Evolutionary conservation across 2,797 vertebrate species (phyloP), one percentile per base, ranked within the genome.

Genomic region (Hephaestus fuliginosus): DNA sequence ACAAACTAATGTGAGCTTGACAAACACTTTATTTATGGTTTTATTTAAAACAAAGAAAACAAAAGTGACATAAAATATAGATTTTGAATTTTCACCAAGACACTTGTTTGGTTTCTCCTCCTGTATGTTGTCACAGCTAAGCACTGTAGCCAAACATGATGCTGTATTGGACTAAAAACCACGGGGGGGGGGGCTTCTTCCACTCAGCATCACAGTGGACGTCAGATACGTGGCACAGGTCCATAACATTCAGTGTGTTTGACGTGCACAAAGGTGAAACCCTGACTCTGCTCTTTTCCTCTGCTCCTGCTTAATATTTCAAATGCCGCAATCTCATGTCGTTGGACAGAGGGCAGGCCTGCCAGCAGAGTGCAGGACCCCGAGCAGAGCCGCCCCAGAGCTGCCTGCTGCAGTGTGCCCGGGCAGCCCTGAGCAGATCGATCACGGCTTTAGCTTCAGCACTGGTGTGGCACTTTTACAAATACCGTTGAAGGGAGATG

Each of bases 291-390:
- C 89, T 89, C 61, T 84, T 91, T 89, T 46, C 71, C 56, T 9
- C 36, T 55, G 66, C 72, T 77, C 49, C 84, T 90, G 82, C 78
- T 92, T 90, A 92, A 92, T 92, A 92, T 93, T 94, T 93, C 70
- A 93, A 92, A 91, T 65, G 74, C 80, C 25, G 70, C 82, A 80
- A 77, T 82, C 84, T 73, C 81, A 57, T 46, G 30, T 67, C 62
- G 69, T 73, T 48, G 82, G 86, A 86, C 82, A 80, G 80, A 78
- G 87, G 90, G 80, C 70, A 80, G 74, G 75, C 66, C 76, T 68
- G 70, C 70, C 86, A 87, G 83, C 86, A 57, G 76, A 86, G 87
- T 71, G 77, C 86, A 85, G 78, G 82, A 90, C 88, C 83, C 84
- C 52, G 81, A 79, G 88, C 85, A 74, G 64, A 82, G 85, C 93